Percentiles rank a stretch among this genome's conserved stretches.
These are phyloP conservation scores for Acanthaster planci DNA, from an alignment of 35 echinoderm and acorn worm genomes.

Conservation along the genomic window DNA sequence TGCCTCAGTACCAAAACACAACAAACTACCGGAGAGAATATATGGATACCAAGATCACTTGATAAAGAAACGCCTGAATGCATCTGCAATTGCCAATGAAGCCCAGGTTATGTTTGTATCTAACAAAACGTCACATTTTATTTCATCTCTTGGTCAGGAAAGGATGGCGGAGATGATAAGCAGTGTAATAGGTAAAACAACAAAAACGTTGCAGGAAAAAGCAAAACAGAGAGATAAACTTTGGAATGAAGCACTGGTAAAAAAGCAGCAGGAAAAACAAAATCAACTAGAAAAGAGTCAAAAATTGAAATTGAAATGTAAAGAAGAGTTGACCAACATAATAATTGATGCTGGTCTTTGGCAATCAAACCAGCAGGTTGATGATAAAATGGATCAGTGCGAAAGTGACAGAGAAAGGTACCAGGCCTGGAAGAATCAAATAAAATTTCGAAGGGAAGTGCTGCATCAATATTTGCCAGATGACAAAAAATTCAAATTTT, in stretches of 20 bases:
- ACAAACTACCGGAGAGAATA: constrained; percentile 19
- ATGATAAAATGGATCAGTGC: constrained; percentile 48
- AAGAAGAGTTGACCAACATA: constrained; percentile 39
- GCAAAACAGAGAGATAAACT: constrained; percentile 16
- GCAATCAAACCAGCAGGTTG: constrained; percentile 34
- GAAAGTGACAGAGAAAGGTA: constrained; percentile 44
- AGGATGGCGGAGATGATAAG: not conserved
- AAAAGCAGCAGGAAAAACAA: constrained; percentile 23
- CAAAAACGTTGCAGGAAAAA: not conserved
- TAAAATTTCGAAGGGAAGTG: constrained; percentile 37
- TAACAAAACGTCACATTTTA: constrained; percentile 24
- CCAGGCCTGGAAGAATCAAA: constrained; percentile 57
- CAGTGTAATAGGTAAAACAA: not conserved
- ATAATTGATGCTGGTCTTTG: constrained; percentile 52
- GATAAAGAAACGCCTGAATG: constrained; percentile 33
- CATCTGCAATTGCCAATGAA: constrained; percentile 43
- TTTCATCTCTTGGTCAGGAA: not conserved
- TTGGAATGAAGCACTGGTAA: constrained; percentile 10
- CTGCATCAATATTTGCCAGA: constrained; percentile 28
- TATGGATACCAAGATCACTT: constrained; percentile 44
- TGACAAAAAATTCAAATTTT: constrained; percentile 46
- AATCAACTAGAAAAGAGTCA: not conserved
- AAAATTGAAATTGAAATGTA: not conserved
- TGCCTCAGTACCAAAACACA: not conserved
- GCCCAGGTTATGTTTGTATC: constrained; percentile 41